Base-by-base conservation (phyloP, 2,888 invertebrate species). In the Sinelater perroti region DNA sequence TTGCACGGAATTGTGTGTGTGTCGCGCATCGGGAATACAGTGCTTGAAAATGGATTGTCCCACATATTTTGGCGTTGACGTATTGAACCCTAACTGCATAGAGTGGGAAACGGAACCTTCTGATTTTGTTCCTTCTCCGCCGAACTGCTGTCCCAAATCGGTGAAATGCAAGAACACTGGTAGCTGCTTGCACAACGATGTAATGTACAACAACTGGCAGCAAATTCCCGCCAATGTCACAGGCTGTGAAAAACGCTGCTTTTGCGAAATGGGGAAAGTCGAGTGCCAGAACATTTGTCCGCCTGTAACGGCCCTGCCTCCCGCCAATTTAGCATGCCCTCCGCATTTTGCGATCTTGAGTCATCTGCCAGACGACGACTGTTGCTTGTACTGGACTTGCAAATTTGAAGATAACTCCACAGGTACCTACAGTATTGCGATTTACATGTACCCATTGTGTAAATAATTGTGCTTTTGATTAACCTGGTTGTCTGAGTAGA, bases 241-340 rank as follows among this genome's bases (percentile, higher is more conserved):
- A 7, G 91, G 93, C 45, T 95, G 95, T 71, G 91, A 93, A 61
- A 85, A 90, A 66, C 84, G 89, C 65, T 95, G 95, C 72, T 92
- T 88, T 74, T 95, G 95, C 72, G 92, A 94, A 75, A 88, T 89
- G 76, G 93, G 95, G 10, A 91, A 90, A 64, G 83, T 95, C 11
- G 90, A 93, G 60, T 95, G 95, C 70, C 88, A 90, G 64, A 87
- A 88, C 26, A 85, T 87, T 8, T 95, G 95, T 78, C 85, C 89
- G 1, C 89, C 90, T 0, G 85, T 94, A 0, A 81, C 91, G 0
- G 86, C 89, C 0, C 69, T 87, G 18, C 94, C 95, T 0, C 94
- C 95, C 0, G 79, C 86, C 20, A 84, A 83, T 50, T 76, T 95
- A 55, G 84, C 85, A 1, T 95, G 95, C 71, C 85, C 87, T 3